phyloP scores from a whole-genome alignment of 1,140 invertebrate species.

The Araneus ventricosus region DNA sequence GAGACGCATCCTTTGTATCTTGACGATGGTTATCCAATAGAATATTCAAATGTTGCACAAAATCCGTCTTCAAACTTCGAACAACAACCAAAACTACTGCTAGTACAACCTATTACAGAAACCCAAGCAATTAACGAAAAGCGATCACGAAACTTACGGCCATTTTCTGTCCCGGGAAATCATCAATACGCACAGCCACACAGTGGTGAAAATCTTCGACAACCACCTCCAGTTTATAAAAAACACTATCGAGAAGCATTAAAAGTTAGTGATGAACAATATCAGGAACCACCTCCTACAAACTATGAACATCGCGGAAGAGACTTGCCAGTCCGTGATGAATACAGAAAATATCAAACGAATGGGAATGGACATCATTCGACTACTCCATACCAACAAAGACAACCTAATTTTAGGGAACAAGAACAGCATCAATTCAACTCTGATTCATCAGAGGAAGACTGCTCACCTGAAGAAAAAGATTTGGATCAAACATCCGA shows the following conservation, averaged over 20 bases:
- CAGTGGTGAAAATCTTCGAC: not conserved
- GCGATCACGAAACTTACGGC: no score
- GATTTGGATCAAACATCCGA: not conserved
- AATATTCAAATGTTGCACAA: not conserved
- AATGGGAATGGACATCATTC: not conserved
- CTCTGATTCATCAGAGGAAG: not conserved
- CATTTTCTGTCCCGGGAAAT: not conserved
- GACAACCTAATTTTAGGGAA: not conserved
- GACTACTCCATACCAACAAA: not conserved
- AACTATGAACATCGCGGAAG: not conserved
- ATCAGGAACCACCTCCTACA: not conserved
- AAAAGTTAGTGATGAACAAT: not conserved
- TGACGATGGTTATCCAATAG: not conserved
- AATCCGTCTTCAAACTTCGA: not conserved
- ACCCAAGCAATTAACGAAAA: not conserved
- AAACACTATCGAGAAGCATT: not conserved
- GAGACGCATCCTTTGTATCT: not conserved
- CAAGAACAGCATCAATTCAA: not conserved
- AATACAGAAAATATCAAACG: not conserved
- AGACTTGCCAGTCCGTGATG: not conserved
- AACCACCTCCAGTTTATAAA: not conserved
- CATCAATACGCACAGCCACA: not conserved
- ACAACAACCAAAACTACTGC: not conserved
- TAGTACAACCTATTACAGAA: not conserved
- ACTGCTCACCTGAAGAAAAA: not conserved